phyloP scores from a whole-genome alignment of 1,140 invertebrate genomes.

The Drosophila burlai region DNA sequence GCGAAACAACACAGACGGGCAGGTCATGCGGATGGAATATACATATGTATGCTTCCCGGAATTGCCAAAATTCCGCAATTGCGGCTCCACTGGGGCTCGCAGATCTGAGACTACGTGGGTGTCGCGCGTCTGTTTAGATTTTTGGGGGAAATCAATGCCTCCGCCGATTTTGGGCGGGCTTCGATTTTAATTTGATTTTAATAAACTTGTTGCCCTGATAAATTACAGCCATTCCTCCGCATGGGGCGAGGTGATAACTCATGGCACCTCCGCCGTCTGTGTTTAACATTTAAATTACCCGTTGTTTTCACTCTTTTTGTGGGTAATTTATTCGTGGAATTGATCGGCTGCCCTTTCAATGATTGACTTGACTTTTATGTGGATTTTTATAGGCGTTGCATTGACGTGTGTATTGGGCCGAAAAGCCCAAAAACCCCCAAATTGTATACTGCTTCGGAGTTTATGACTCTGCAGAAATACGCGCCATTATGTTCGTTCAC shows the following conservation, averaged over 20 bases:
- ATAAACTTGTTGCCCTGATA: slow-evolving; percentile 40
- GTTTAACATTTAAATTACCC: slow-evolving; percentile 52
- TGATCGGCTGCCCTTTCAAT: slow-evolving; percentile 54
- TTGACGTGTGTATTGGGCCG: slow-evolving; percentile 54
- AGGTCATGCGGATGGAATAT: slow-evolving; percentile 41
- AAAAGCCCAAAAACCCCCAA: slow-evolving; percentile 30
- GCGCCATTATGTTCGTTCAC: slow-evolving; percentile 12
- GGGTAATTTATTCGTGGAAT: slow-evolving; percentile 54
- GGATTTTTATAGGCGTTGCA: slow-evolving; percentile 62
- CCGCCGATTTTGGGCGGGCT: slow-evolving; percentile 1
- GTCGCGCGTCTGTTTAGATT: slow-evolving; percentile 58
- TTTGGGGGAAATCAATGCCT: slow-evolving; percentile 41
- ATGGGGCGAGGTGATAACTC: slow-evolving; percentile 33
- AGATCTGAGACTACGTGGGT: slow-evolving; percentile 43
- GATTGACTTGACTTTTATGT: slow-evolving; percentile 59
- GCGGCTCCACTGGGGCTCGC: slow-evolving; percentile 41
- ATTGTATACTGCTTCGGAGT: slow-evolving; percentile 36
- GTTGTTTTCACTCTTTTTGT: slow-evolving; percentile 24
- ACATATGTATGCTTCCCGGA: slow-evolving; percentile 46
- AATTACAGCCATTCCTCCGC: slow-evolving; percentile 13
- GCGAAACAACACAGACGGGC: slow-evolving; percentile 37
- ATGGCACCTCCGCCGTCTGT: slow-evolving; percentile 46
- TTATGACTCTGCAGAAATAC: slow-evolving; percentile 51
- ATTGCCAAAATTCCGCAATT: slow-evolving; percentile 44
- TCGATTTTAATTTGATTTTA: slow-evolving; percentile 49